Conservation (phyloP, 2,113 vertebrate species). For the Brachypodius melanocephalos region DNA sequence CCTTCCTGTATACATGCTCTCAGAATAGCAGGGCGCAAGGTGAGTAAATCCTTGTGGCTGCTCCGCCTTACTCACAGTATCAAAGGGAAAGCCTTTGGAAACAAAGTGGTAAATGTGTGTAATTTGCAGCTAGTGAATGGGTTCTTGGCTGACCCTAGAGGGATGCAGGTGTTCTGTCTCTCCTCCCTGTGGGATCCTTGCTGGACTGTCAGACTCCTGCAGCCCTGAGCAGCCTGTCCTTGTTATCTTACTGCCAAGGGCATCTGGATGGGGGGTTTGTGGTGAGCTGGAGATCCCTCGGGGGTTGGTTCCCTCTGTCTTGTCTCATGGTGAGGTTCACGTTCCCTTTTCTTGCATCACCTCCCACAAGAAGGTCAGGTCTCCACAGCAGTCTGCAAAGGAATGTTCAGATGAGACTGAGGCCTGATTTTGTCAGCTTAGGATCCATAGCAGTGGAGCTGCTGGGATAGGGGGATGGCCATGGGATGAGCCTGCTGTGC, state of each 20-base stretch:
- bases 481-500: background rate
- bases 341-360: background rate
- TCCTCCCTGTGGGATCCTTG: background rate
- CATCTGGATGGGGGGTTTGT: background rate
- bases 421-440: background rate
- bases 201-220: background rate
- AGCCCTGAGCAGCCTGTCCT: background rate
- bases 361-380: background rate
- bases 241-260: background rate
- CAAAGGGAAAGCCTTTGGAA: background rate
- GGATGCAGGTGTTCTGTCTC: background rate
- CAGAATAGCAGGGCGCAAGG: background rate
- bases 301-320: background rate
- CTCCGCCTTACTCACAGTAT: background rate
- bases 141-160: background rate
- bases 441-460: background rate
- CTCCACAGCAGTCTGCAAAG: background rate
- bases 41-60: background rate
- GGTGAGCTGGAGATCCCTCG: background rate
- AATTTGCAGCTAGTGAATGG: background rate
- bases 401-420: background rate
- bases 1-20: background rate
- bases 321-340: background rate
- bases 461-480: background rate
- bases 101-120: background rate